Evolutionary conservation across 2,888 invertebrate genomes (phyloP), one percentile per base, ranked within the genome.

Genomic region (Salpingus planirostris): DNA sequence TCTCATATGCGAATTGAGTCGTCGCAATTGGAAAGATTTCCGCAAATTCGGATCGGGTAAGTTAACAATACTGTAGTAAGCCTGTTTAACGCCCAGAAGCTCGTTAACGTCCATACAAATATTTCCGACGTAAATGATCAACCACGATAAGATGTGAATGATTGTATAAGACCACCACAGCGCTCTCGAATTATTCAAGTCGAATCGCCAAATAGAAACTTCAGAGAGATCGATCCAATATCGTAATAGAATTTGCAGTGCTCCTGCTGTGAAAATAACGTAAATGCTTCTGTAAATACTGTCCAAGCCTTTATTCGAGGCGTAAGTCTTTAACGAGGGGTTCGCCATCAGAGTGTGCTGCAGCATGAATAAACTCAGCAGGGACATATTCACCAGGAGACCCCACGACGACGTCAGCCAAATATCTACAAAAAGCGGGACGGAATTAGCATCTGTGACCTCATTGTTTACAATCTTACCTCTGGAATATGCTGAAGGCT

Each of bases 51-150:
- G 74, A 21, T 65, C 64, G 5, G 68, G 66, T 37, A 69, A 64
- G 11, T 64, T 63, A 25, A 67, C 66, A 11, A 75, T 47, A 44
- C 68, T 67, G 38, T 76, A 76, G 52, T 72, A 76, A 3, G 67
- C 67, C 56, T 78, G 78, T 50, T 76, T 78, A 3, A 77, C 53
- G 2, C 78, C 78, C 13, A 72, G 47, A 2, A 78, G 53, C 49
- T 78, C 77, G 1, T 71, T 67, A 12, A 76, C 62, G 51, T 78
- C 78, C 69, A 76, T 71, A 48, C 75, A 72, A 24, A 76, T 59
- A 43, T 71, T 71, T 5, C 76, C 77, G 12, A 73, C 68, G 46
- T 73, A 76, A 37, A 78, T 71, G 3, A 75, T 52, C 13, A 64
- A 52, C 78, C 78, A 78, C 7, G 69, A 67, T 15, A 70, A 41